Evolutionary conservation across 2,113 vertebrate genomes (phyloP), one percentile per base, ranked within the genome.

Genomic region (Apteryx owenii): DNA sequence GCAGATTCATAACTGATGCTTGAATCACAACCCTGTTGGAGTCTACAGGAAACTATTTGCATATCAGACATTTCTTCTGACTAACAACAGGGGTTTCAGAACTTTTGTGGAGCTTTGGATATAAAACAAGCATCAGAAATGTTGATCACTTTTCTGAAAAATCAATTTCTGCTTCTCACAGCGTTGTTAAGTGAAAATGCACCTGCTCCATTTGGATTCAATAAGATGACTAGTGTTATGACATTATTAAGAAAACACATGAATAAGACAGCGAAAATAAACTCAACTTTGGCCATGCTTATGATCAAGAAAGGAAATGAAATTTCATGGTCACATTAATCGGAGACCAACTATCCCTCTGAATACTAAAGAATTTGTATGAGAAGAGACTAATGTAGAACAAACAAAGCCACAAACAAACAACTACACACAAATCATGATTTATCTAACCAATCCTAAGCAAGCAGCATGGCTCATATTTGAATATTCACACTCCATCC

Each of bases 401-500:
- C 38, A 75, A 29, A 66, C 38, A 75, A 54, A 64, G 46, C 33
- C 33, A 18, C 29, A 11, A 44, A 65, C 22, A 0, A 75, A 33
- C 25, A 10, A 1, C 66, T 61, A 23, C 36, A 38, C 36, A 38
- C 0, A 1, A 28, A 42, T 15, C 4, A 15, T 7, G 70, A 91
- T 66, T 75, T 54, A 80, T 73, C 65, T 91, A 58, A 7, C 60
- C 38, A 6, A 18, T 50, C 85, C 48, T 17, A 7, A 31, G 73
- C 23, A 29, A 90, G 10, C 56, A n/a, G 9, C 3, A 18, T 2
- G 22, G 65, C 60, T 79, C 54, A 0, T 31, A 16, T 18, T 60
- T 77, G 83, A 95, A 44, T 40, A 82, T 42, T 86, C 70, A 85
- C 77, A 60, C 85, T 70, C 62, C 76, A 40, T n/a, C 64, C 90